A percentile compares a stretch with the other conserved stretches of the same genome.
phyloP scores from a whole-genome alignment of 2,113 vertebrate genomes.

The Tympanuchus pallidicinctus region DNA sequence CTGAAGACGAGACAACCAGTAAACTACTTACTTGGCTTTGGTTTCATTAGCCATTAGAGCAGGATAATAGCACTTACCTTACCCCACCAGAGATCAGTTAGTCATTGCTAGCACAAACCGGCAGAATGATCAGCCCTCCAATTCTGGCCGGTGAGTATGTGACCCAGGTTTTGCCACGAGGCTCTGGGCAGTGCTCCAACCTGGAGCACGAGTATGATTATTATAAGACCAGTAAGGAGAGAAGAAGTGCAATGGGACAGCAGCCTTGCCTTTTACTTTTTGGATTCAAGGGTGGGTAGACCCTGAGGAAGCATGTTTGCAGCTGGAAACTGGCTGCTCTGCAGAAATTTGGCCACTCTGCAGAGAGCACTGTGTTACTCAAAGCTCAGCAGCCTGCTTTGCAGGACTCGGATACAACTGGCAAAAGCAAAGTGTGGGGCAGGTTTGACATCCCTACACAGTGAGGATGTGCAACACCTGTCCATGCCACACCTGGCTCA shows the following conservation, averaged over 20 bases:
- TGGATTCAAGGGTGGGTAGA: not conserved
- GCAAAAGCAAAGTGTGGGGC: not conserved
- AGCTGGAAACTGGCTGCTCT: fast-evolving
- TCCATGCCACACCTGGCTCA: fast-evolving
- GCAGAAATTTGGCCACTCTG: not conserved
- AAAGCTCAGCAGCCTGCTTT: fast-evolving
- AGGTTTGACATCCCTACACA: fast-evolving
- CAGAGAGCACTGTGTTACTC: fast-evolving
- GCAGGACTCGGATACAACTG: fast-evolving
- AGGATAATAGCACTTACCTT: conserved; percentile 45
- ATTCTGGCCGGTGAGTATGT: not conserved
- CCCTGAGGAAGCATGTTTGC: not conserved
- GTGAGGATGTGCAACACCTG: not conserved
- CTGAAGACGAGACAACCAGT: conserved; percentile 41
- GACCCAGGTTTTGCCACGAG: fast-evolving
- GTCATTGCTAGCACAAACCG: not conserved
- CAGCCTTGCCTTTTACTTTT: not conserved
- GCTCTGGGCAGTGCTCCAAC: fast-evolving
- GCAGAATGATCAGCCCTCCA: not conserved
- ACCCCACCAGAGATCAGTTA: conserved; percentile 14
- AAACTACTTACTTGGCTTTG: conserved; percentile 44
- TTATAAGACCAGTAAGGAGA: not conserved
- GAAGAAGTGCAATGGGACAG: not conserved
- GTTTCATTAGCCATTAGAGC: conserved; percentile 54
- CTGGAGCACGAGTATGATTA: not conserved